phyloP scores from a whole-genome alignment of 1,140 invertebrate genomes.

The Bombus picipes region DNA sequence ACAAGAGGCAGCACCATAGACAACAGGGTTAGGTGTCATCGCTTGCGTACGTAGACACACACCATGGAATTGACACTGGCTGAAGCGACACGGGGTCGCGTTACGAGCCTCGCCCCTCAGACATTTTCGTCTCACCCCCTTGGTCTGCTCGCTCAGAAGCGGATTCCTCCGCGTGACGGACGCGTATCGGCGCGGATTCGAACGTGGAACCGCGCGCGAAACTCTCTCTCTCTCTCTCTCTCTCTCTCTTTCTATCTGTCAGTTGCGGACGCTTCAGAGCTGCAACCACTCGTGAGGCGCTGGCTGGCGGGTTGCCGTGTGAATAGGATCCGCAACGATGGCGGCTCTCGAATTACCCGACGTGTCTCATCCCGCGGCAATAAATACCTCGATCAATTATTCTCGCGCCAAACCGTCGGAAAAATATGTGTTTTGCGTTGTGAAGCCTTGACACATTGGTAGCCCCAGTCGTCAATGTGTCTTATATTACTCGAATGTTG shows the following conservation, averaged over 20 bases:
- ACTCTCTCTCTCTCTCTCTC: neutral
- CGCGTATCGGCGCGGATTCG: constrained; percentile 24
- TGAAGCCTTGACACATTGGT: neutral
- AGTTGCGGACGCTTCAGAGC: neutral
- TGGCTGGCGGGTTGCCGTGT: constrained; percentile 33
- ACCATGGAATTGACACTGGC: constrained; percentile 72
- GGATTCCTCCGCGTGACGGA: constrained; percentile 26
- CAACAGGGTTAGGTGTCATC: constrained; percentile 52
- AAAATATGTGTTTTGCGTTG: neutral
- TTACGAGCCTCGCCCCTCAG: constrained; percentile 60
- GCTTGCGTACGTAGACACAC: constrained; percentile 50
- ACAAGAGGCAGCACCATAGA: neutral
- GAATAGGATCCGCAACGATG: constrained; percentile 44
- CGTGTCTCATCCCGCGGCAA: constrained; percentile 51
- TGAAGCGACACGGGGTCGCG: constrained; percentile 73
- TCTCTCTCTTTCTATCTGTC: neutral
- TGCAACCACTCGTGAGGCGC: constrained; percentile 7
- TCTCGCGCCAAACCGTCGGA: constrained; percentile 8
- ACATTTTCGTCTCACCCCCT: constrained; percentile 39
- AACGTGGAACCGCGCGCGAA: neutral
- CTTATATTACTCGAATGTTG: too few relatives aligned
- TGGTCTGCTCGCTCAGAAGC: constrained; percentile 30
- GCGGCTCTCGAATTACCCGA: constrained; percentile 54
- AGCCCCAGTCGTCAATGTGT: too few relatives aligned
- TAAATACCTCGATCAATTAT: constrained; percentile 66